Conservation (phyloP, 2,888 invertebrate species). For the Drosophila basisetae region DNA sequence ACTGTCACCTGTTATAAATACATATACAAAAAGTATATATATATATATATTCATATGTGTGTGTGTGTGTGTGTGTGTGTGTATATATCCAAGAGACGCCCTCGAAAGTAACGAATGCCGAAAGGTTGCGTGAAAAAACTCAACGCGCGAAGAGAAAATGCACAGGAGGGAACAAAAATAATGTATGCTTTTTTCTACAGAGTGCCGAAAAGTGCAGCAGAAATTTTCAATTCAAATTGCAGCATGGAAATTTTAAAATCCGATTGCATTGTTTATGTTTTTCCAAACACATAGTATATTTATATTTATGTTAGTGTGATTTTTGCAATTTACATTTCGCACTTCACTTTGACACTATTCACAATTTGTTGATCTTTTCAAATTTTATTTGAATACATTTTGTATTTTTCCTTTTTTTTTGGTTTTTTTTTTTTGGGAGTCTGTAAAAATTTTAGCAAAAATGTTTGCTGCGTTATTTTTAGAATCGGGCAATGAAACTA, state of each 20-base stretch:
- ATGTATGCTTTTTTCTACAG: constrained; percentile 1
- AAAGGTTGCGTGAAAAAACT: constrained; percentile 31
- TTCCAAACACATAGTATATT: not conserved
- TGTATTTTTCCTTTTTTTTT: not conserved
- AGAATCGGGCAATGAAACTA: constrained; percentile 49
- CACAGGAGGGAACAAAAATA: constrained; percentile 16
- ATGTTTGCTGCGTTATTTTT: constrained; percentile 55
- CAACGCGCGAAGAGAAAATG: constrained; percentile 21
- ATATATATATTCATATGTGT: no score
- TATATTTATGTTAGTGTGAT: constrained; percentile 12
- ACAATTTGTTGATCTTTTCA: constrained; percentile 12
- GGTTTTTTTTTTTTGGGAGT: constrained; percentile 21
- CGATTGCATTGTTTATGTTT: constrained; percentile 40
- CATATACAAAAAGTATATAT: constrained; percentile 6
- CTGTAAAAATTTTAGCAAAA: constrained; percentile 41
- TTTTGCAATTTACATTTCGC: constrained; percentile 30
- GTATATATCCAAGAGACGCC: constrained; percentile 44
- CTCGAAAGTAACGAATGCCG: constrained; percentile 24
- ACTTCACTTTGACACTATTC: constrained; percentile 50
- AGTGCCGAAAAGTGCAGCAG: constrained; percentile 29
- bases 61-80: constrained; percentile 6
- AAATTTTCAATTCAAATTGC: constrained; percentile 14
- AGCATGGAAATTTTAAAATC: constrained; percentile 7
- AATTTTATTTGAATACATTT: constrained; percentile 2
- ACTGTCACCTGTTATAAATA: constrained; percentile 23